Evolutionary conservation across 2,797 vertebrate genomes (phyloP).

Genomic region (Avahi laniger): DNA sequence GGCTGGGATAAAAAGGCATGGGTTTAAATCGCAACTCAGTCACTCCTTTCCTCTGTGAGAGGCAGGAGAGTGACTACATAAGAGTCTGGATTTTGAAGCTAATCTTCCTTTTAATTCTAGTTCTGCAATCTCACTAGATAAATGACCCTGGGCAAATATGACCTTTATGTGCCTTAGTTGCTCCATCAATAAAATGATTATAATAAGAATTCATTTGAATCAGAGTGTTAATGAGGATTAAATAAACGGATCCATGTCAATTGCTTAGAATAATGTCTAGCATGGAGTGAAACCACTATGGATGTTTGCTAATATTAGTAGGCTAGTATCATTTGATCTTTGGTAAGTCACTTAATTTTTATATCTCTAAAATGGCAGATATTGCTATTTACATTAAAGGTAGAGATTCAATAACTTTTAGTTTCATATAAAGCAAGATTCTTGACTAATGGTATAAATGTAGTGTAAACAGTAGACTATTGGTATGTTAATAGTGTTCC

Average conservation of each 20-base stretch:
- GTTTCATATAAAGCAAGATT: neutral
- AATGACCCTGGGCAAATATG: neutral
- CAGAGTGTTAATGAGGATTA: neutral
- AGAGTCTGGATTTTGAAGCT: neutral
- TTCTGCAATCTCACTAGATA: neutral
- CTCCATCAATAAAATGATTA: neutral
- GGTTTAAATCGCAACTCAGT: neutral
- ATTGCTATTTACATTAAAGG: neutral
- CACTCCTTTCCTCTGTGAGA: neutral
- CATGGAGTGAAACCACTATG: neutral
- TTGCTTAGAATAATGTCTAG: neutral
- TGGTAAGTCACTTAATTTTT: neutral
- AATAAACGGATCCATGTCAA: neutral
- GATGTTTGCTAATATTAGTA: neutral
- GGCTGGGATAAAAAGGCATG: neutral
- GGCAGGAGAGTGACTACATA: neutral
- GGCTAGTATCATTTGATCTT: neutral
- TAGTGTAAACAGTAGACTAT: neutral
- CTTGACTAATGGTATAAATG: neutral
- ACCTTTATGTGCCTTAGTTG: neutral
- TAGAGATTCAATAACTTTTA: neutral
- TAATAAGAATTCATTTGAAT: neutral
- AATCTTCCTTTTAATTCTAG: neutral
- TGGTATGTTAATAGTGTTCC: neutral
- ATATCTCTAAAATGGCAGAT: neutral